phyloP scores from a whole-genome alignment of 2,797 vertebrate genomes.

The Alca torda region DNA sequence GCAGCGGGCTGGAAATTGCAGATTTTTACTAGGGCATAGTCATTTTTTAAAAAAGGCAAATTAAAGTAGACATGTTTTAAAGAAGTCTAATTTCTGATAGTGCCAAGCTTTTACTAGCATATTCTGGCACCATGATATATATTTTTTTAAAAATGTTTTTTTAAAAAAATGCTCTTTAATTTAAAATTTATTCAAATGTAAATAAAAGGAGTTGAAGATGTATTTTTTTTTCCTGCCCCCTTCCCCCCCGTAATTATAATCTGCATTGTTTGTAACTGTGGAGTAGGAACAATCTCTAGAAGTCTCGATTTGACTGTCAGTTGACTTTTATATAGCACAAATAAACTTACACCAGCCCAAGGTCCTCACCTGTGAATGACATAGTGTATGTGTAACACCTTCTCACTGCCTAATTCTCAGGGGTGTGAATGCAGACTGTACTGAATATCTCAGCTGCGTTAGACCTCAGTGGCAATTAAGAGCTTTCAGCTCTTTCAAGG shows the following conservation, averaged over 20 bases:
- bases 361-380: not conserved
- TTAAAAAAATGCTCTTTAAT: not conserved
- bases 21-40: not conserved
- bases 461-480: not conserved
- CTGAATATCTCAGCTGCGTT: not conserved
- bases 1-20: not conserved
- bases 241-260: rapidly evolving
- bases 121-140: not conserved
- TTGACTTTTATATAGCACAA: not conserved
- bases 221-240: rapidly evolving
- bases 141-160: not conserved
- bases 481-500: not conserved
- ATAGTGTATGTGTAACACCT: not conserved
- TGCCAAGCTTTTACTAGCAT: not conserved
- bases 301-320: not conserved
- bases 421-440: not conserved
- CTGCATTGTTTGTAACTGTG: not conserved
- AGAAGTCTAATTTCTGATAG: not conserved
- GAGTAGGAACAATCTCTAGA: not conserved
- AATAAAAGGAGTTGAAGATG: not conserved
- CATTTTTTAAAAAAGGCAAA: not conserved
- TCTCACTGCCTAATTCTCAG: not conserved
- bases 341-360: not conserved
- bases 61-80: constrained; percentile 1
- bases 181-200: not conserved